Conservation (phyloP, 2,888 invertebrate species). For the Macropis europaea region DNA sequence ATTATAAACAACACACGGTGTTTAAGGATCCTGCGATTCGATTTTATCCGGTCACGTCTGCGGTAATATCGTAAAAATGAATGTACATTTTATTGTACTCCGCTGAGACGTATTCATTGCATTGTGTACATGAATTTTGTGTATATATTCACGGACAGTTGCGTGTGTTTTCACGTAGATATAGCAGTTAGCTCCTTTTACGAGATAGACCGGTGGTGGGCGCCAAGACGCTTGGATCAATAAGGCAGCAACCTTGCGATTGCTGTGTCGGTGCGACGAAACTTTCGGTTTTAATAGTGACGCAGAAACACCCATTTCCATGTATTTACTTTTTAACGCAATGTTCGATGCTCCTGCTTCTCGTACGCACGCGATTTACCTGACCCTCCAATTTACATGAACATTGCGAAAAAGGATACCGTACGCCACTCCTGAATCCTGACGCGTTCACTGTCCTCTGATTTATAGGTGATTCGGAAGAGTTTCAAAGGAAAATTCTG, state of each 20-base stretch:
- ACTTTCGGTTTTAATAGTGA: slow-evolving; percentile 53
- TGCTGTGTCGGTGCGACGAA: slow-evolving; percentile 48
- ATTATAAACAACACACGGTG: too few relatives aligned
- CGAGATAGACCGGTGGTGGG: slow-evolving; percentile 37
- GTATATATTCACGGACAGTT: neutral
- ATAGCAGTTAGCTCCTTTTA: slow-evolving; percentile 38
- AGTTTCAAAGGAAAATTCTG: too few relatives aligned
- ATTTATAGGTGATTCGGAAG: too few relatives aligned
- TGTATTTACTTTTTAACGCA: neutral
- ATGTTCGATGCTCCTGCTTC: neutral
- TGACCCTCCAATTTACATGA: too few relatives aligned
- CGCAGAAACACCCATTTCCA: neutral
- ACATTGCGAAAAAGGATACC: too few relatives aligned
- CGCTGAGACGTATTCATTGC: neutral
- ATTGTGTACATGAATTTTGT: neutral
- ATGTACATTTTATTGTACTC: neutral
- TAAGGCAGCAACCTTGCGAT: slow-evolving; percentile 65
- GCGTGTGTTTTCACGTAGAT: neutral
- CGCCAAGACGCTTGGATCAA: slow-evolving; percentile 63
- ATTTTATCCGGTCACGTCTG: too few relatives aligned
- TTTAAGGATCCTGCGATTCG: too few relatives aligned
- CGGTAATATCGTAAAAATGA: neutral
- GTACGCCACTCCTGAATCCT: too few relatives aligned
- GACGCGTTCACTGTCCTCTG: too few relatives aligned
- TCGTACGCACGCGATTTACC: too few relatives aligned